These are phyloP conservation scores for Pomacea maculata DNA, from an alignment of 1,140 invertebrate genomes.

Conservation along the genomic window DNA sequence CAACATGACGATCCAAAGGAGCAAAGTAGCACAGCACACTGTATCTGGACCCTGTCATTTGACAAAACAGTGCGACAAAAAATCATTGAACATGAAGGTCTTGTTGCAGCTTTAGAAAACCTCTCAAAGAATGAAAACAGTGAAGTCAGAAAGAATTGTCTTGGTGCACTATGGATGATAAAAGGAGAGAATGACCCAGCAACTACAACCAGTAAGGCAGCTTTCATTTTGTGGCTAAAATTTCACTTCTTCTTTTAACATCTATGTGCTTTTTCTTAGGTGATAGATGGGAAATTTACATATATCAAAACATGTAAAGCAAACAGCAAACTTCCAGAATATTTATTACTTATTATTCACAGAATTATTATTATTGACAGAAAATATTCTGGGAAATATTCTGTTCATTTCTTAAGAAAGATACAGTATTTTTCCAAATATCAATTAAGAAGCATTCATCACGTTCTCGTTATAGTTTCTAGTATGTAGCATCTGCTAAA, in stretches of 20 bases:
- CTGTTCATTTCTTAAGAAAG: no score
- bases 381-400: no score
- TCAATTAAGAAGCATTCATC: no score
- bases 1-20: constrained; percentile 44
- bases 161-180: constrained; percentile 53
- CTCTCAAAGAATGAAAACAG: constrained; percentile 43
- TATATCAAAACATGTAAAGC: no score
- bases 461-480: no score
- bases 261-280: no score
- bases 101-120: constrained; percentile 46
- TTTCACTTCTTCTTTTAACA: no score
- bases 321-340: no score
- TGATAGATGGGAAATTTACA: no score
- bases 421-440: no score
- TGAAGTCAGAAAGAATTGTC: constrained; percentile 45
- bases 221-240: neutral
- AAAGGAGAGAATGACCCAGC: constrained; percentile 54
- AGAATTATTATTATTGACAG: no score
- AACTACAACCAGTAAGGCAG: constrained; percentile 23
- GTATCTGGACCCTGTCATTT: constrained; percentile 56
- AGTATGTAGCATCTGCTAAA: neutral
- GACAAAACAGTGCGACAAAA: constrained; percentile 48
- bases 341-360: no score
- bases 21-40: constrained; percentile 41
- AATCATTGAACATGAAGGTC: constrained; percentile 40